A percentile compares a stretch with the other conserved stretches of the same genome.
Evolutionary conservation across 2,888 invertebrate genomes (phyloP).

Genomic region (Steinernema hermaphroditum): DNA sequence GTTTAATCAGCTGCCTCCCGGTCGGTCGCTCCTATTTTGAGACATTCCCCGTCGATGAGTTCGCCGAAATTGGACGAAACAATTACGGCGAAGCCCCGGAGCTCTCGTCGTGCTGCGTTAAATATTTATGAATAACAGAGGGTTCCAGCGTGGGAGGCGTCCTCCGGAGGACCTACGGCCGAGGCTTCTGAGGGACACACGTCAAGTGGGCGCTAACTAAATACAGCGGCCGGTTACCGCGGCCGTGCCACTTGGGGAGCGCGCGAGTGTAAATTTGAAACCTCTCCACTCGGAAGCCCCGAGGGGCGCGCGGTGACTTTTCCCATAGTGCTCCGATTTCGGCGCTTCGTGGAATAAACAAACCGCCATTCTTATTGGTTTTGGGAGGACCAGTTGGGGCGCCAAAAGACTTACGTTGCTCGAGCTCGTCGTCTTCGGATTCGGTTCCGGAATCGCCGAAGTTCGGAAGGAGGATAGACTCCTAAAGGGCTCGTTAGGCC

Average conservation of each 20-base stretch:
- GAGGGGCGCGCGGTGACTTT: slow-evolving; percentile 25
- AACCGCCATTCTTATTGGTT: neutral
- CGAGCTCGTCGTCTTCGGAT: slow-evolving; percentile 43
- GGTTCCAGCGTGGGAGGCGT: neutral
- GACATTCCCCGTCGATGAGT: slow-evolving; percentile 3
- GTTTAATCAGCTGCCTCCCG: slow-evolving; percentile 4
- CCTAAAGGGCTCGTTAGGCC: neutral
- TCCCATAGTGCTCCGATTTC: slow-evolving; percentile 20
- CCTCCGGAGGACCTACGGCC: neutral
- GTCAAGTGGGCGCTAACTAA: slow-evolving; percentile 17
- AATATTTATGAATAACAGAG: slow-evolving; percentile 11
- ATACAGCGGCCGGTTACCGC: neutral
- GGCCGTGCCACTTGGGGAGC: slow-evolving; percentile 20
- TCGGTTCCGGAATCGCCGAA: slow-evolving; percentile 40
- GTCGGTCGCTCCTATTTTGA: neutral
- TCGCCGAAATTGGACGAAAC: neutral
- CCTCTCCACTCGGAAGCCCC: slow-evolving; percentile 23
- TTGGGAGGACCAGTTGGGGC: too few relatives aligned
- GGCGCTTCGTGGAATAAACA: slow-evolving; percentile 18
- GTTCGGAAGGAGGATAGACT: neutral
- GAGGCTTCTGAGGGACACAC: neutral
- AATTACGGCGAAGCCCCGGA: neutral
- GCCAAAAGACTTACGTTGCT: slow-evolving; percentile 36
- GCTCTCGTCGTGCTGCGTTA: neutral
- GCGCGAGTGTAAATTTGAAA: slow-evolving; percentile 28